A percentile compares a stretch with the other conserved stretches of the same genome.
These are phyloP conservation scores for Rhyacophila evoluta DNA, from an alignment of 2,888 invertebrate species.

Conservation along the genomic window DNA sequence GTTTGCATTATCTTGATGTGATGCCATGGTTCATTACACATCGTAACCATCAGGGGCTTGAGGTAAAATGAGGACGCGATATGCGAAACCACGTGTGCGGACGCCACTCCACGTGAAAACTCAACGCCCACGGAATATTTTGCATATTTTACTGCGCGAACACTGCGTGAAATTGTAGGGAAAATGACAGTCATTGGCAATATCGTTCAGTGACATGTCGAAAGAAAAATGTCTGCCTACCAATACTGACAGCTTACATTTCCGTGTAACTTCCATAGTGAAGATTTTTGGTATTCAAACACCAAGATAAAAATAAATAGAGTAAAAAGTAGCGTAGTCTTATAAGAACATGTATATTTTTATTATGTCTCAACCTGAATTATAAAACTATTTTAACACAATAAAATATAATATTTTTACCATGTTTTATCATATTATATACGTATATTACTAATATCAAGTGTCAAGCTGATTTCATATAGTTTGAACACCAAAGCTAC, in stretches of 20 bases:
- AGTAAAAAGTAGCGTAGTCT: too few species aligned
- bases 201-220: neutral
- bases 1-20: neutral
- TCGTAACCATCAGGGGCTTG: neutral
- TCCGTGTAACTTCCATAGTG: too few species aligned
- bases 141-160: slow-evolving; percentile 1
- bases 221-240: neutral
- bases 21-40: neutral
- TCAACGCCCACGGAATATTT: neutral
- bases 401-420: too few species aligned
- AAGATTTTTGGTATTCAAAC: too few species aligned
- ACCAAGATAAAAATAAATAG: too few species aligned
- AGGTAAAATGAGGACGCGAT: neutral
- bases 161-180: neutral
- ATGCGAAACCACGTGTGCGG: slow-evolving; percentile 13
- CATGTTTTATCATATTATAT: too few species aligned
- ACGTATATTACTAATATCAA: too few species aligned
- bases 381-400: too few species aligned
- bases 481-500: too few species aligned
- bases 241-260: neutral
- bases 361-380: too few species aligned
- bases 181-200: neutral
- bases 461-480: too few species aligned
- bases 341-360: too few species aligned
- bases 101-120: neutral